Base-by-base conservation (phyloP, 2,797 vertebrate genomes). In the Muscicapa comitata region DNA sequence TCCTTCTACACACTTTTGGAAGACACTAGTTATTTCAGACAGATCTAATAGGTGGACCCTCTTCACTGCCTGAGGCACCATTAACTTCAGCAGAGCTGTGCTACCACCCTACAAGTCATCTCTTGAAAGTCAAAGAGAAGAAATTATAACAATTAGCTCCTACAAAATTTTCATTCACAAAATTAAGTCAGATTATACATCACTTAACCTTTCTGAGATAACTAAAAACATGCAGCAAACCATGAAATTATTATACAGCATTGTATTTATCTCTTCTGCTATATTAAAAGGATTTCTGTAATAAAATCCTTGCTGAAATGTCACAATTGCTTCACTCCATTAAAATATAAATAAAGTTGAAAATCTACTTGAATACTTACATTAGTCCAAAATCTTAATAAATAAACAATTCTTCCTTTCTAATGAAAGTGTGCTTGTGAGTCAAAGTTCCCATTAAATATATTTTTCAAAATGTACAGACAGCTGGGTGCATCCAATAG, bases 181-280 rank as follows among this genome's bases (percentile, higher is more conserved):
- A 82, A 77, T 51, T 70, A 75, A 66, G 18, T 45, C 62, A 77
- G 50, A 72, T 29, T 65, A 54, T 7, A 5, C 28, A 91, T 28
- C 28, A 71, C 24, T 47, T 68, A 55, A 61, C 58, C 42, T 62
- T 83, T 86, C 75, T 75, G 31, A 53, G 19, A 33, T 28, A 86
- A 91, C 9, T 29, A 67, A 87, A 92, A 71, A n/a, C 35, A 77
- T 31, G 58, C 61, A 93, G 53, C n/a, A 95, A 92, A 74, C 53
- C 33, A 7, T 93, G 47, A 76, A 90, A 92, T 76, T 53, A 73
- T 57, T 54, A 80, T 21, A 54, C 4, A 50, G 42, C 13, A 58
- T 10, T 61, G 17, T 13, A 59, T 90, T 94, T 63, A 31, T 88
- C 47, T 66, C 45, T 53, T 48, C 17, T 38, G 14, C 20, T 76